A percentile compares a stretch with the other conserved stretches of the same genome.
phyloP scores from a whole-genome alignment of 64 coral and sea anemone species.

The Astreopora myriophthalma region DNA sequence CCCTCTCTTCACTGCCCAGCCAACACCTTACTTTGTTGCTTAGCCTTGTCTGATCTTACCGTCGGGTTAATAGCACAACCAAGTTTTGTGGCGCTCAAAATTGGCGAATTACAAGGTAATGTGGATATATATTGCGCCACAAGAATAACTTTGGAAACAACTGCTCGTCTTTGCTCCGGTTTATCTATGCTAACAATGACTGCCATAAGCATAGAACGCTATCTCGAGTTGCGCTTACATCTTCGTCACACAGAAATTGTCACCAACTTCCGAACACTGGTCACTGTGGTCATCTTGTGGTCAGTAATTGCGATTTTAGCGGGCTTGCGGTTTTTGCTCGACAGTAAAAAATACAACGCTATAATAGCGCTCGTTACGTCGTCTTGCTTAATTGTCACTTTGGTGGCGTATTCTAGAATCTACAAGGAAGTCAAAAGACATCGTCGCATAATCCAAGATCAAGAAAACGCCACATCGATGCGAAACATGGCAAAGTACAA shows the following conservation, averaged over 20 bases:
- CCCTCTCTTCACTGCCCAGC: conserved; percentile 17
- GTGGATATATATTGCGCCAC: background rate
- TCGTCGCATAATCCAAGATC: background rate
- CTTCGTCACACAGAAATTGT: conserved; percentile 24
- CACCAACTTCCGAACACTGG: background rate
- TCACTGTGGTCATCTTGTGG: background rate
- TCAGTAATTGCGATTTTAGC: background rate
- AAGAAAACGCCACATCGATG: background rate
- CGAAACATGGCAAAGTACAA: conserved; percentile 12
- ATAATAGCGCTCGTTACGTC: background rate
- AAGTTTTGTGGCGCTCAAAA: conserved; percentile 22
- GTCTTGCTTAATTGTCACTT: conserved; percentile 10
- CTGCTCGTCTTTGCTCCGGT: background rate
- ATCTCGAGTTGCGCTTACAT: background rate
- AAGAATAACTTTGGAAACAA: background rate
- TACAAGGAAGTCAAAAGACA: conserved; percentile 1
- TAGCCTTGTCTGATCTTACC: conserved; percentile 1
- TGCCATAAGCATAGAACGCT: conserved; percentile 13
- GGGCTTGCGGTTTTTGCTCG: background rate
- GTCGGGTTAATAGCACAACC: background rate
- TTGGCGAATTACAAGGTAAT: background rate
- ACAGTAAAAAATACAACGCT: background rate
- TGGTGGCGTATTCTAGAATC: conserved; percentile 2
- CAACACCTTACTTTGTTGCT: background rate
- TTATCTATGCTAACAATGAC: background rate